Conservation (phyloP, 2,888 invertebrate species). For the Zele albiditarsus region DNA sequence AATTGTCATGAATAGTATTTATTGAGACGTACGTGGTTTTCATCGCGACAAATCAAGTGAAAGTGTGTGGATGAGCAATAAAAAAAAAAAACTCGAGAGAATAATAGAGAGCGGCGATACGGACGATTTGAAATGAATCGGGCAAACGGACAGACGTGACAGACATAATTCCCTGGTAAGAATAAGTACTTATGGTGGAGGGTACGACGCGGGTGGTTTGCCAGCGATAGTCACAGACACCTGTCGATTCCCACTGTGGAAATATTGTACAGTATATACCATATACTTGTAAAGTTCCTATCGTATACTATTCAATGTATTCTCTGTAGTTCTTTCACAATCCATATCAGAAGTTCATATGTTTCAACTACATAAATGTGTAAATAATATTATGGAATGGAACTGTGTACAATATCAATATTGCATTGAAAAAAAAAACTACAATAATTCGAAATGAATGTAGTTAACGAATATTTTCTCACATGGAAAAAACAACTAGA, state of each 20-base stretch:
- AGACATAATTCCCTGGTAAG: conserved; percentile 68
- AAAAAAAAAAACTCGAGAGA: conserved; percentile 46
- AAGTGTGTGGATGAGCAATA: conserved; percentile 49
- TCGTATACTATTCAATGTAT: conserved; percentile 15
- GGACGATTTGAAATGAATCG: conserved; percentile 64
- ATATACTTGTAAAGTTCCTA: conserved; percentile 36
- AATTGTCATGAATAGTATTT: neutral
- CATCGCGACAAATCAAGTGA: conserved; percentile 58
- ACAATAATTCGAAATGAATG: too few relatives aligned
- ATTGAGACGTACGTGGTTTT: conserved; percentile 37
- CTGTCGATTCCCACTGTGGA: conserved; percentile 66
- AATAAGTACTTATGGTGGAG: conserved; percentile 59
- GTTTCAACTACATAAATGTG: too few relatives aligned
- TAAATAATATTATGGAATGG: too few relatives aligned
- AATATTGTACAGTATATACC: conserved; percentile 39
- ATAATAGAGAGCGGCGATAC: conserved; percentile 40
- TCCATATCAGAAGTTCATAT: neutral
- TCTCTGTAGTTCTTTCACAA: neutral
- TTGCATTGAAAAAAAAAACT: too few relatives aligned
- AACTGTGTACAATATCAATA: too few relatives aligned
- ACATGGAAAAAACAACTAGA: too few relatives aligned
- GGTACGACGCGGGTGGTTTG: neutral
- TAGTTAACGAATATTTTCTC: too few relatives aligned
- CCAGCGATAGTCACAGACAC: conserved; percentile 55
- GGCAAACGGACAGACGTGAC: conserved; percentile 67